Evolutionary conservation across 1,140 invertebrate species (phyloP).

Genomic region (Achroia grisella): DNA sequence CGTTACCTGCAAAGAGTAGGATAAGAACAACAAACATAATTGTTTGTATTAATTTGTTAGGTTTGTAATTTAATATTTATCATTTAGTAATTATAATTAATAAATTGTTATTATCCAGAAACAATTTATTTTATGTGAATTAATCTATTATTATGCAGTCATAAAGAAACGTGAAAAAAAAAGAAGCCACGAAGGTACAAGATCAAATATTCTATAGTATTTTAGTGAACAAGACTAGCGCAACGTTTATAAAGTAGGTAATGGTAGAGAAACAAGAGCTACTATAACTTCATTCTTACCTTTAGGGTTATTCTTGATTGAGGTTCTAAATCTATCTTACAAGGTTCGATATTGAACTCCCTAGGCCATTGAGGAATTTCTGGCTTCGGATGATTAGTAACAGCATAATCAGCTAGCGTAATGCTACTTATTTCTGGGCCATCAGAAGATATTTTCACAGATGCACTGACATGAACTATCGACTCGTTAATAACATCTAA

Average conservation of each 20-base stretch:
- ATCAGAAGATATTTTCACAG: constrained; percentile 55
- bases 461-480: constrained; percentile 37
- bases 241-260: background rate
- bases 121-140: too few species aligned
- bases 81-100: too few species aligned
- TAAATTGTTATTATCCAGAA: too few species aligned
- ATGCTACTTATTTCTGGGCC: constrained; percentile 59
- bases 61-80: too few species aligned
- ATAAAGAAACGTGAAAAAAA: too few species aligned
- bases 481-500: constrained; percentile 61
- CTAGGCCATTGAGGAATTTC: constrained; percentile 48
- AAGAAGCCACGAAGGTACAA: too few species aligned
- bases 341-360: constrained; percentile 54
- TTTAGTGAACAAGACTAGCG: too few species aligned
- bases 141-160: too few species aligned
- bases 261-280: too few species aligned
- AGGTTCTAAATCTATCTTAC: constrained; percentile 40
- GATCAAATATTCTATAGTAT: too few species aligned
- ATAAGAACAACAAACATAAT: background rate
- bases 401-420: constrained; percentile 45
- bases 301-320: constrained; percentile 41
- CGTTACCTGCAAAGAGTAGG: constrained; percentile 46
- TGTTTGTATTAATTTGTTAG: background rate
- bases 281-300: too few species aligned
- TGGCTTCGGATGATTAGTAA: constrained; percentile 41